Conservation (phyloP, 2,113 vertebrate species). For the Pseudorasbora parva region DNA sequence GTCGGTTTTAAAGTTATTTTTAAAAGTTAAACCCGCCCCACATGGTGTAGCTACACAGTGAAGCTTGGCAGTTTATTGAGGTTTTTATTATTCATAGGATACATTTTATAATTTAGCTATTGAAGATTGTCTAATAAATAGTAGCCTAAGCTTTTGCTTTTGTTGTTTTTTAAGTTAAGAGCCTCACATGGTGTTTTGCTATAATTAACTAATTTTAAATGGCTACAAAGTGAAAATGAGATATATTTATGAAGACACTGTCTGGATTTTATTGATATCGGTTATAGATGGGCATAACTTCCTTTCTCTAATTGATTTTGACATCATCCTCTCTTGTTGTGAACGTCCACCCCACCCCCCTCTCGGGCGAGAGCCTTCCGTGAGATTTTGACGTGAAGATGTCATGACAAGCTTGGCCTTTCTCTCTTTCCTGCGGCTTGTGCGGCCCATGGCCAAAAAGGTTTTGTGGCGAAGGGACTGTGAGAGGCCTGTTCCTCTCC, state of each 20-base stretch:
- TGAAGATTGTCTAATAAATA: too few species aligned
- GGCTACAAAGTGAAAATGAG: not conserved
- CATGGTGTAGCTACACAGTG: not conserved
- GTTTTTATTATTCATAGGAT: too few species aligned
- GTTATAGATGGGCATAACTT: not conserved
- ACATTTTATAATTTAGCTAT: too few species aligned
- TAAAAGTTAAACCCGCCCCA: not conserved
- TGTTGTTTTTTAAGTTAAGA: too few species aligned
- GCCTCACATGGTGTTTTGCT: not conserved
- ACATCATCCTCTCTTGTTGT: not conserved
- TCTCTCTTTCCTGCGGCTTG: conserved; percentile 65
- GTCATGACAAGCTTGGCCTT: conserved; percentile 85
- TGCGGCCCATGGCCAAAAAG: conserved; percentile 39
- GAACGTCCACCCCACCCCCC: not conserved
- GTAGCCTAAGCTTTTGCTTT: too few species aligned
- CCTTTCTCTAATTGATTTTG: not conserved
- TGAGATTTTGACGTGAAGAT: conserved; percentile 83
- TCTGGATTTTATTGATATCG: not conserved
- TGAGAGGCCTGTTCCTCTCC: conserved; percentile 74
- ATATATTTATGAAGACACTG: not conserved
- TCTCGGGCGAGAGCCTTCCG: not conserved
- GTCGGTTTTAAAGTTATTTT: not conserved
- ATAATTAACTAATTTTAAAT: not conserved
- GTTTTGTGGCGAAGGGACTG: conserved; percentile 59
- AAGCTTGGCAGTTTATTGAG: not conserved